A percentile compares a stretch with the other conserved stretches of the same genome.
phyloP scores from a whole-genome alignment of 2,113 vertebrate genomes.

The Sceloporus tristichus region DNA sequence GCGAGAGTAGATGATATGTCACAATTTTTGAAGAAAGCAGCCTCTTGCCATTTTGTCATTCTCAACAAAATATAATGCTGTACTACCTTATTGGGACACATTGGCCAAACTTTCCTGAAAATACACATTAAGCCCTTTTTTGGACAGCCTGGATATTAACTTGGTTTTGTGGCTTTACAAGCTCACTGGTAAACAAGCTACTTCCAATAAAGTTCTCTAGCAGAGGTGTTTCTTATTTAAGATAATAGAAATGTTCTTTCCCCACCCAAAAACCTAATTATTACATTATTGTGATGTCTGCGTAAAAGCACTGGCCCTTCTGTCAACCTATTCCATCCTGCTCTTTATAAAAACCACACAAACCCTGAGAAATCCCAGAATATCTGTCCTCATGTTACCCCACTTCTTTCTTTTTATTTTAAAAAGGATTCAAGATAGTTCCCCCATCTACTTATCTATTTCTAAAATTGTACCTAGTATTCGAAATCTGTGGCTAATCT shows the following conservation, averaged over 20 bases:
- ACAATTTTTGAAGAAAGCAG: neutral
- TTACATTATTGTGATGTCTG: neutral
- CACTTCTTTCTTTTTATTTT: slow-evolving; percentile 49
- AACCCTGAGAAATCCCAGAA: neutral
- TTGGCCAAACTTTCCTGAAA: neutral
- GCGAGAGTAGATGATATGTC: neutral
- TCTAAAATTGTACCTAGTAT: slow-evolving; percentile 75
- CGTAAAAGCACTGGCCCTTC: neutral
- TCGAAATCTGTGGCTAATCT: slow-evolving; percentile 63
- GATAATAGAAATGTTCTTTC: neutral
- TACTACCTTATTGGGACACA: too few relatives aligned
- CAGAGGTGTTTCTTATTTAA: neutral
- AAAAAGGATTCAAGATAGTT: slow-evolving; percentile 66
- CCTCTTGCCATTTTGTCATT: neutral
- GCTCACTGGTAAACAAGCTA: neutral
- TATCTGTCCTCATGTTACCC: neutral
- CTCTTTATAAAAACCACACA: neutral
- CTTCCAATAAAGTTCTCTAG: neutral
- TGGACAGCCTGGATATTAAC: neutral
- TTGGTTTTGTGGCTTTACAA: neutral
- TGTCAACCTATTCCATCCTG: neutral
- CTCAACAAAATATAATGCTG: neutral
- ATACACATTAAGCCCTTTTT: neutral
- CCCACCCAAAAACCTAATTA: neutral
- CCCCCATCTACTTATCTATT: slow-evolving; percentile 73